Conservation (phyloP, 1,140 invertebrate species). For the Ptiloglossa arizonensis region DNA sequence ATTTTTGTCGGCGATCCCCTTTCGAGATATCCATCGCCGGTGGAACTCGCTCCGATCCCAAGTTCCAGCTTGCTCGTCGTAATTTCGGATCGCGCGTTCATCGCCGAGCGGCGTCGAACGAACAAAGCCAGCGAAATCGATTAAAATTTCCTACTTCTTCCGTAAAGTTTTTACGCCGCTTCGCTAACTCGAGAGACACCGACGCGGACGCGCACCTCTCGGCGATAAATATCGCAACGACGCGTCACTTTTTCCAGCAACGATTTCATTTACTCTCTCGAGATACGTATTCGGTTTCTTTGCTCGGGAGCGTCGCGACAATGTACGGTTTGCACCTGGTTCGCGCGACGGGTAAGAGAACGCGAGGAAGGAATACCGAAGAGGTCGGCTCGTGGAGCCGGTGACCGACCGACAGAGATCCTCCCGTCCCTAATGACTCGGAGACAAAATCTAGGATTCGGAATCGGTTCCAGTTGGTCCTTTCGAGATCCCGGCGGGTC, state of each 20-base stretch:
- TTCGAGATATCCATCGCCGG: slow-evolving; percentile 57
- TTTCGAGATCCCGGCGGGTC: slow-evolving; percentile 10
- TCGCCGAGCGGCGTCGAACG: too few relatives aligned
- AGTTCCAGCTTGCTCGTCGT: background rate
- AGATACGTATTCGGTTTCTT: background rate
- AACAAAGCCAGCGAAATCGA: too few relatives aligned
- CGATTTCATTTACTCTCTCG: background rate
- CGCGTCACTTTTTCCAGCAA: background rate
- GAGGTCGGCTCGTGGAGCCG: slow-evolving; percentile 19
- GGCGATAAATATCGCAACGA: too few relatives aligned
- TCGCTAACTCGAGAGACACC: too few relatives aligned
- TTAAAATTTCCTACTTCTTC: too few relatives aligned
- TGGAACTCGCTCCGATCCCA: slow-evolving; percentile 48
- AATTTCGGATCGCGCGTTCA: background rate
- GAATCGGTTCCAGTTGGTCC: slow-evolving; percentile 28
- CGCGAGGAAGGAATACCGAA: slow-evolving; percentile 8
- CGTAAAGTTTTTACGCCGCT: too few relatives aligned
- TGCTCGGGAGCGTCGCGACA: background rate
- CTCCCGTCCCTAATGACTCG: slow-evolving; percentile 73
- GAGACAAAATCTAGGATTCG: slow-evolving; percentile 70
- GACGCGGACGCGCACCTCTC: too few relatives aligned
- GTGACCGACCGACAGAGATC: slow-evolving; percentile 59
- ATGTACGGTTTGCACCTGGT: background rate
- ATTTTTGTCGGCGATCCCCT: slow-evolving; percentile 61
- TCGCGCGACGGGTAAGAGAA: background rate